Evolutionary conservation across 2,888 invertebrate genomes (phyloP).

Genomic region (Bhutanitis thaidina): DNA sequence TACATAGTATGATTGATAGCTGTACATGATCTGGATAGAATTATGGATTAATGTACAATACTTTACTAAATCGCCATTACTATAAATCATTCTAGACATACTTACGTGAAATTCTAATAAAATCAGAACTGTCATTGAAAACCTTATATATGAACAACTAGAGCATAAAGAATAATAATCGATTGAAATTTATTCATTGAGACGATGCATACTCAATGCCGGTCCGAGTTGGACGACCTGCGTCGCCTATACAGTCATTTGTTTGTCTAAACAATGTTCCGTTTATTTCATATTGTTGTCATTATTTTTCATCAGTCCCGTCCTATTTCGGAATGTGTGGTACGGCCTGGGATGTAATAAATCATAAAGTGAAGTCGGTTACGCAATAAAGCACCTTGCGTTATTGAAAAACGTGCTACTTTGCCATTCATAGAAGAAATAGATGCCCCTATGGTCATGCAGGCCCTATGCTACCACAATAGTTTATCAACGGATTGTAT

Average conservation of each 20-base stretch:
- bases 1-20: too few species aligned
- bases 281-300: constrained; percentile 6
- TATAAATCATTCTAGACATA: neutral
- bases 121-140: constrained; percentile 2
- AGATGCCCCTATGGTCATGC: constrained; percentile 16
- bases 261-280: constrained; percentile 21
- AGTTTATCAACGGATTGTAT: constrained; percentile 20
- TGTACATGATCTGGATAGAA: too few species aligned
- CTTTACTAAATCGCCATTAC: too few species aligned
- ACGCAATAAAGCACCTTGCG: constrained; percentile 7
- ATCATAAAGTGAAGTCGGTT: constrained; percentile 13
- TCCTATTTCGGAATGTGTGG: constrained; percentile 12
- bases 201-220: constrained; percentile 26
- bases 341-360: constrained; percentile 8
- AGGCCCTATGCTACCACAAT: constrained; percentile 14
- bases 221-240: constrained; percentile 16
- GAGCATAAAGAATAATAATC: constrained; percentile 12
- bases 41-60: too few species aligned
- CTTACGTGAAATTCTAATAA: constrained; percentile 1
- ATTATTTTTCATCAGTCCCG: constrained; percentile 16
- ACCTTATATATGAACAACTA: constrained; percentile 7
- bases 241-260: constrained; percentile 13
- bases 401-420: neutral
- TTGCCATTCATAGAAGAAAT: constrained; percentile 1
- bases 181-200: constrained; percentile 29